These are phyloP conservation scores for Notolabrus celidotus DNA, from an alignment of 2,797 vertebrate genomes.

Conservation along the genomic window DNA sequence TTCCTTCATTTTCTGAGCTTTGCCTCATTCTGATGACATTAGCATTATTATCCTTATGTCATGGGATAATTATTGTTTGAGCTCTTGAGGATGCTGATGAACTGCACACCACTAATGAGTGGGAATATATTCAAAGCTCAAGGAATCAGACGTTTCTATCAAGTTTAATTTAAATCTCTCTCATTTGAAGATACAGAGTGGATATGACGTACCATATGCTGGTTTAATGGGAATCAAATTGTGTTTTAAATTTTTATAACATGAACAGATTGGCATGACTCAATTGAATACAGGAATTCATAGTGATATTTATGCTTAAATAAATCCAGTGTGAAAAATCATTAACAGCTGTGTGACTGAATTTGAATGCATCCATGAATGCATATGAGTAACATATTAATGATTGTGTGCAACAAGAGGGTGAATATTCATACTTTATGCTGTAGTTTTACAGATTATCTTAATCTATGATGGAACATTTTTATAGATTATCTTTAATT, in stretches of 20 bases:
- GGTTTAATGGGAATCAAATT: conserved; percentile 18
- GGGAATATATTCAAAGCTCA: conserved; percentile 36
- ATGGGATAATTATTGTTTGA: conserved; percentile 54
- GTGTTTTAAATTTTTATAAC: conserved; percentile 41
- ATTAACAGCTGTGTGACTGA: conserved; percentile 14
- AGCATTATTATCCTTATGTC: conserved; percentile 73
- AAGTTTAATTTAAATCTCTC: conserved; percentile 25
- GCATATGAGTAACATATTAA: background rate
- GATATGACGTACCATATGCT: background rate
- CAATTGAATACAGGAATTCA: conserved; percentile 36
- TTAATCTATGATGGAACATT: too few species aligned
- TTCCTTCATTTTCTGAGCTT: conserved; percentile 73
- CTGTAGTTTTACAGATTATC: too few species aligned
- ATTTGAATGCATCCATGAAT: background rate
- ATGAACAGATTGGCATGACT: conserved; percentile 34
- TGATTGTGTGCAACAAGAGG: background rate
- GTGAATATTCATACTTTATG: background rate
- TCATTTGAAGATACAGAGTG: conserved; percentile 32
- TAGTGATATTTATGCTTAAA: background rate
- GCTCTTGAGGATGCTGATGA: conserved; percentile 47
- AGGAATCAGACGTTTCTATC: conserved; percentile 39
- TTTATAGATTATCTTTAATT: too few species aligned
- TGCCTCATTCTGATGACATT: conserved; percentile 71
- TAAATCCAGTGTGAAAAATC: conserved; percentile 10
- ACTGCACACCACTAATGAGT: conserved; percentile 51